Evolutionary conservation across 1,140 invertebrate genomes (phyloP), one percentile per base, ranked within the genome.

Genomic region (Platorchestia sp.): DNA sequence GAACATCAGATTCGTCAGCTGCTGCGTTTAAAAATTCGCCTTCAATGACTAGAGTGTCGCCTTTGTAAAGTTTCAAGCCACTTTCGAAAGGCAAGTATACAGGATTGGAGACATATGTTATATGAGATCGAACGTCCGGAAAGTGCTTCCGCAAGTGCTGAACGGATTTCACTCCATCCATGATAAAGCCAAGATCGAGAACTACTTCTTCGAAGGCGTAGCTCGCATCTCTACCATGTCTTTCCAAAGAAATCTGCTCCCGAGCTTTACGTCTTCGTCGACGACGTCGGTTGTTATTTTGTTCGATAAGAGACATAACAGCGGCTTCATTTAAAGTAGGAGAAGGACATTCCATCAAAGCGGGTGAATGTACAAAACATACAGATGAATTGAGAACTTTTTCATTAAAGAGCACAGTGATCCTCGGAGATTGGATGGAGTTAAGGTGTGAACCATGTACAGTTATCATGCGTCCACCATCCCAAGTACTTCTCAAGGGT

Each of bases 31-130:
- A 97, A 97, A 99, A 98, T 97, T 99, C 98, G 16, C 99, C 99
- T 97, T 99, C 99, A 96, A 99, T 99, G 0, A 99, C 99, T 89
- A 99, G 97, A 7, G 99, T 98, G 97, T 99, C 99, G 47, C 99
- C 99, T 97, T 99, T 99, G 97, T 99, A 99, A 0, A 98, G 97
- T 97, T 99, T 99, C 1, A 99, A 97, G 41, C 96, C 96, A 22
- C 96, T 95, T 95, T 98, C 97, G 96, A 98, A 98, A 0, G 98
- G 98, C 96, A 98, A 98, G 97, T 99, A 99, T 96, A 98, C 98
- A 0, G 99, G 99, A 98, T 99, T 99, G 95, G 99, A 98, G 40
- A 99, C 98, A 97, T 99, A 99, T 0, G 98, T 97, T 96, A 99
- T 97, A 59, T 98, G 98, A 95, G 98, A 98, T 44, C 98, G 97